Conservation (phyloP, 2,113 vertebrate species). For the Piaya cayana region DNA sequence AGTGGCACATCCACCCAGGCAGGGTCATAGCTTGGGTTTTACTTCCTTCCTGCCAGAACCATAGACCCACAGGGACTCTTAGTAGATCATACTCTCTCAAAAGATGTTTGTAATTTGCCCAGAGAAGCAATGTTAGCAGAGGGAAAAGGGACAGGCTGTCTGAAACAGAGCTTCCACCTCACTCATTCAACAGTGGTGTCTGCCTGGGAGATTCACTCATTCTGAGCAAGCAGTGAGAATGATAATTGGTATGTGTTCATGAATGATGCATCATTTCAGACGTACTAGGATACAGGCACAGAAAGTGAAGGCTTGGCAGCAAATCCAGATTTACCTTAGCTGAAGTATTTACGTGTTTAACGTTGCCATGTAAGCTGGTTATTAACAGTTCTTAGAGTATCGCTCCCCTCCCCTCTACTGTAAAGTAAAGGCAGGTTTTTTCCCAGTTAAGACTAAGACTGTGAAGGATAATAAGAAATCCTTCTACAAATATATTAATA, state of each 20-base stretch:
- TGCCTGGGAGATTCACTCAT: background rate
- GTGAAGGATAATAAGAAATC: too few relatives aligned
- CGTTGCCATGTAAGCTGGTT: background rate
- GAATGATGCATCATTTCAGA: background rate
- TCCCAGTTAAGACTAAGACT: too few relatives aligned
- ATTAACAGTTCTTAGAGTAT: background rate
- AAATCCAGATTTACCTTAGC: background rate
- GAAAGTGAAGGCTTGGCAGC: background rate
- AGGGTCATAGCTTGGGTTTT: background rate
- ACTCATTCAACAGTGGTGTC: background rate
- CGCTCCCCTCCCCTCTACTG: accelerated
- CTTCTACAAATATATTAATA: too few relatives aligned
- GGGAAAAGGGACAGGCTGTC: background rate
- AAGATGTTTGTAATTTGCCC: background rate
- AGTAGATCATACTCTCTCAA: background rate
- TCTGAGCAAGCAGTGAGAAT: background rate
- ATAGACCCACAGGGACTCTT: background rate
- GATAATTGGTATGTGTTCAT: background rate
- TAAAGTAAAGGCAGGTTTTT: background rate
- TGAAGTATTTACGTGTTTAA: background rate
- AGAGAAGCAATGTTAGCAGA: background rate
- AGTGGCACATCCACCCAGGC: background rate
- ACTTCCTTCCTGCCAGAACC: background rate
- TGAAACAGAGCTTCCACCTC: background rate
- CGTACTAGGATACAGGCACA: background rate